Conservation (phyloP, 2,797 vertebrate species). For the Gymnoscopelus microlampas region DNA sequence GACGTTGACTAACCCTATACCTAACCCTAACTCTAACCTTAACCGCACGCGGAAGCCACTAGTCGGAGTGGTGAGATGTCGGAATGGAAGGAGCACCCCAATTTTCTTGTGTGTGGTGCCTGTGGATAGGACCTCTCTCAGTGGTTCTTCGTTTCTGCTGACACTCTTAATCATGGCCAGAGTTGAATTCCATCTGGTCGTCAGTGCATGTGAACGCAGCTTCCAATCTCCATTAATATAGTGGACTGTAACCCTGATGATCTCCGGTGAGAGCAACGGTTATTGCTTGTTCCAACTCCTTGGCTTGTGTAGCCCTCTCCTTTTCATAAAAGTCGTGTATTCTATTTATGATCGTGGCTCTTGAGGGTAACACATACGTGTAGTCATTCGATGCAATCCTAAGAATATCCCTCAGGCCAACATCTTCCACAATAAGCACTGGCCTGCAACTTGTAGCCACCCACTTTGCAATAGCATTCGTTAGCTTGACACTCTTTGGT, state of each 20-base stretch:
- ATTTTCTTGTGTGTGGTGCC: too few relatives aligned
- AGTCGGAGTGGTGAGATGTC: too few relatives aligned
- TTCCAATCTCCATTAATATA: conserved; percentile 7
- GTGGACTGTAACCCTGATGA: conserved; percentile 10
- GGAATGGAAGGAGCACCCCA: too few relatives aligned
- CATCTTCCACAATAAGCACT: not conserved
- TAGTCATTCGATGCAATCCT: conserved; percentile 25
- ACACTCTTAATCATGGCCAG: too few relatives aligned
- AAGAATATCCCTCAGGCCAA: conserved; percentile 18
- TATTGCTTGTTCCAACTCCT: not conserved
- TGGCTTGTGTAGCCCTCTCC: conserved; percentile 5
- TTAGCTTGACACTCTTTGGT: conserved; percentile 11
- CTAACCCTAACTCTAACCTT: too few relatives aligned
- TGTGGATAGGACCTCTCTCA: too few relatives aligned
- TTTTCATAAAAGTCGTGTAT: too few relatives aligned
- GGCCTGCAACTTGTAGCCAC: conserved; percentile 22
- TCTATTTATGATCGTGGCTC: conserved; percentile 15
- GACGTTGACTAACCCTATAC: too few relatives aligned
- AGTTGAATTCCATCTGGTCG: too few relatives aligned
- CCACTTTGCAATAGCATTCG: conserved; percentile 31
- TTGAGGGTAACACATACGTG: conserved; percentile 30
- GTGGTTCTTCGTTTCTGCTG: too few relatives aligned
- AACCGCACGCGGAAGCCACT: too few relatives aligned
- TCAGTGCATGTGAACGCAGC: conserved; percentile 27
- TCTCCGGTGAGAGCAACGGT: not conserved